Evolutionary conservation across 2,888 invertebrate genomes (phyloP).

Genomic region (Oligia strigilis): DNA sequence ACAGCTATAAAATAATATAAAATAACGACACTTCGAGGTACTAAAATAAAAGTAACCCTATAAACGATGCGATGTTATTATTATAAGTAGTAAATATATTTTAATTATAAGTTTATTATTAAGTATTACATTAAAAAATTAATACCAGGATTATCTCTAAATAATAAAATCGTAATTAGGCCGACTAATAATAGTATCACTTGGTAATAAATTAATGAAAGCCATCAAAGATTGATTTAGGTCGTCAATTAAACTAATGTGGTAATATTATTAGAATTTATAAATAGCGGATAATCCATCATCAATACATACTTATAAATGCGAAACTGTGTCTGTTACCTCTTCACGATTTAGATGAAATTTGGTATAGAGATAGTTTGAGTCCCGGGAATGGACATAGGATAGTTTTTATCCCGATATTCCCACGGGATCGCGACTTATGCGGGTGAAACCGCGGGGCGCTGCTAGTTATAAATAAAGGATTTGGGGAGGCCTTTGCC

Average conservation of each 20-base stretch:
- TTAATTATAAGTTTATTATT: background rate
- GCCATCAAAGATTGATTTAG: conserved; percentile 15
- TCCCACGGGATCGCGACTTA: too few relatives aligned
- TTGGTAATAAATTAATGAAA: conserved; percentile 24
- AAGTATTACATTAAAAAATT: background rate
- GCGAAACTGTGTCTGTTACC: too few relatives aligned
- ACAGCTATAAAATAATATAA: background rate
- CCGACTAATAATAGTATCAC: conserved; percentile 9
- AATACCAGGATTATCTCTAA: background rate
- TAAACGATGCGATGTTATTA: background rate
- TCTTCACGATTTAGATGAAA: too few relatives aligned
- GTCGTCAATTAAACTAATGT: conserved; percentile 10
- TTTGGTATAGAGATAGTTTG: too few relatives aligned
- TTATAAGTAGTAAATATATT: background rate
- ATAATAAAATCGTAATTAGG: conserved; percentile 16
- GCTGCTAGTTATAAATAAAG: too few relatives aligned
- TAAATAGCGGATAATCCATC: background rate
- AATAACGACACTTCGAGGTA: background rate
- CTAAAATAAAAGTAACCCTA: conserved; percentile 14
- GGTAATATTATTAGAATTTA: conserved; percentile 4
- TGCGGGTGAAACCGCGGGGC: too few relatives aligned
- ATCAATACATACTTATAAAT: background rate
- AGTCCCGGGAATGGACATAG: too few relatives aligned
- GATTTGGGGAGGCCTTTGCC: too few relatives aligned
- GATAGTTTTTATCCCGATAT: too few relatives aligned